phyloP scores from a whole-genome alignment of 2,797 vertebrate genomes.

The Diplodus sargus region DNA sequence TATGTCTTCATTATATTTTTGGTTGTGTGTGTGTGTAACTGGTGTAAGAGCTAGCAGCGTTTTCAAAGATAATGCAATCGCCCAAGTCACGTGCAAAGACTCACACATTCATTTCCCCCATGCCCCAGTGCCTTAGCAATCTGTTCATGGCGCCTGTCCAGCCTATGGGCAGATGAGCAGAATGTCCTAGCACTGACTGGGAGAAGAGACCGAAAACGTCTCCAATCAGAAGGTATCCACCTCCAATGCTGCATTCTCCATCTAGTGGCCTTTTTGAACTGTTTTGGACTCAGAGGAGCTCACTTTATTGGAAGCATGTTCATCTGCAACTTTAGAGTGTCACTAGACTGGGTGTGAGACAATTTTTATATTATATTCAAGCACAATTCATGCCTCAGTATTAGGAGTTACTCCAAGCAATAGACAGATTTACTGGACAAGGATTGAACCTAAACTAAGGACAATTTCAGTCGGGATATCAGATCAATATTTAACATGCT shows the following conservation, averaged over 20 bases:
- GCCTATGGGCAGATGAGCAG: slow-evolving; percentile 19
- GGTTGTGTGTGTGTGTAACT: neutral
- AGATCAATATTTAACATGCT: too few relatives aligned
- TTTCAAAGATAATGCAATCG: slow-evolving; percentile 16
- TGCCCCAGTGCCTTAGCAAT: slow-evolving; percentile 19
- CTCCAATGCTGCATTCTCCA: neutral
- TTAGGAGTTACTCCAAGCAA: neutral
- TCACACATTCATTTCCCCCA: neutral
- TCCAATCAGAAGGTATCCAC: neutral
- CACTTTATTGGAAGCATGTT: neutral
- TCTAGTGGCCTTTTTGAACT: neutral
- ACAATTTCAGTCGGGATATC: too few relatives aligned
- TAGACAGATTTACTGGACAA: neutral
- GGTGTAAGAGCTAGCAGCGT: neutral
- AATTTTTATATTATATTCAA: neutral
- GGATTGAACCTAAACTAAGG: neutral
- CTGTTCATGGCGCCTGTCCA: slow-evolving; percentile 24
- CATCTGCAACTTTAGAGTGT: neutral
- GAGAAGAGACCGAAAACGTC: neutral
- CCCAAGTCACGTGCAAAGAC: neutral
- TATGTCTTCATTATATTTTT: neutral
- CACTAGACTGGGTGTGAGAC: neutral
- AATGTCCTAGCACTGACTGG: neutral
- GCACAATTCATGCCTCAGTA: neutral
- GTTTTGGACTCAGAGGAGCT: too few relatives aligned